phyloP scores from a whole-genome alignment of 1,140 invertebrate genomes.

The Brachionus rotundiformis region DNA sequence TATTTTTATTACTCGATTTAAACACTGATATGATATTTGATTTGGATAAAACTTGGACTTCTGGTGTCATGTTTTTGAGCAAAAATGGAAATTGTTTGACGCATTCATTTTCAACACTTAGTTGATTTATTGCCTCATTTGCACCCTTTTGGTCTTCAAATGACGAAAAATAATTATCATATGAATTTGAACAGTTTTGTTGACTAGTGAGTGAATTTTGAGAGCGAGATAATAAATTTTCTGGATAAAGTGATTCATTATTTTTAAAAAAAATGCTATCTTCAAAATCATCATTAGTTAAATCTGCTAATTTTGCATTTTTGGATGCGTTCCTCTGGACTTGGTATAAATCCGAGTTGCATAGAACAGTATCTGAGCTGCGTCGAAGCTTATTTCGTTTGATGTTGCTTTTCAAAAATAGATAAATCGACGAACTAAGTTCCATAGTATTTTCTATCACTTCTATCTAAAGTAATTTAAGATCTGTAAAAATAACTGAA shows the following conservation, averaged over 20 bases:
- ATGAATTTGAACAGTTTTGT: neutral
- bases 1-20: neutral
- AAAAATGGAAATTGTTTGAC: neutral
- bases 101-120: neutral
- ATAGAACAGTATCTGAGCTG: neutral
- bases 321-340: neutral
- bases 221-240: neutral
- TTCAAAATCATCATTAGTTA: neutral
- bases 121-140: neutral
- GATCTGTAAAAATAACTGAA: neutral
- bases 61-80: neutral
- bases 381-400: neutral
- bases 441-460: neutral
- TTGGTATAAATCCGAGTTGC: neutral
- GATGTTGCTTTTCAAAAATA: neutral
- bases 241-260: neutral
- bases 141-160: neutral
- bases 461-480: too few species aligned
- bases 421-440: neutral
- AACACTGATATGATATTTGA: neutral
- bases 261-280: neutral
- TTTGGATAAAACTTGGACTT: neutral
- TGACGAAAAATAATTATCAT: neutral
- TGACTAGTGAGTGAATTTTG: neutral
- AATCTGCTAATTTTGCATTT: neutral